Conservation (phyloP, 2,888 invertebrate species). For the Yponomeuta sedellus region DNA sequence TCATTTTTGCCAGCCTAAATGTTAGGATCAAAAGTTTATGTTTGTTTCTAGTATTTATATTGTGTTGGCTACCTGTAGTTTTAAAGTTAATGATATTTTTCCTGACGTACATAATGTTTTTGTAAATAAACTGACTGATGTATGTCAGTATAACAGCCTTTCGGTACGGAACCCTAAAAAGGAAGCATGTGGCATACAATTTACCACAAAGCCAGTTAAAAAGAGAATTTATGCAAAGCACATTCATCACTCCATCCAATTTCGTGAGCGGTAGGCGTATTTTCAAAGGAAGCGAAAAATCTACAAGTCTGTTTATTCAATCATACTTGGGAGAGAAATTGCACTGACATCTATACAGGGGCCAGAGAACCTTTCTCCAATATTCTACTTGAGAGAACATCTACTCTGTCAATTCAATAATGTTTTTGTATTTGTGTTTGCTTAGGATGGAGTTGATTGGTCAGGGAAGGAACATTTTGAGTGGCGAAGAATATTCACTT, state of each 20-base stretch:
- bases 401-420: slow-evolving; percentile 3
- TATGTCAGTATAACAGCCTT: too few relatives aligned
- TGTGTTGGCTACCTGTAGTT: too few relatives aligned
- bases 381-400: background rate
- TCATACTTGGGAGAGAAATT: background rate
- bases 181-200: background rate
- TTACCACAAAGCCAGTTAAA: slow-evolving; percentile 1
- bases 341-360: background rate
- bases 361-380: background rate
- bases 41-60: too few relatives aligned
- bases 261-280: background rate
- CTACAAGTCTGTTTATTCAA: background rate
- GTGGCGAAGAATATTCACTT: too few relatives aligned
- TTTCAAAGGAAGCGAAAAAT: background rate
- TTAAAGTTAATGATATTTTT: too few relatives aligned
- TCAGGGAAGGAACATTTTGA: too few relatives aligned
- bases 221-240: background rate
- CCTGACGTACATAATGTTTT: too few relatives aligned
- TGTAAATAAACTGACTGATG: too few relatives aligned
- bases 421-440: slow-evolving; percentile 7
- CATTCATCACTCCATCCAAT: background rate
- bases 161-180: background rate
- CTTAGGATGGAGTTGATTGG: background rate
- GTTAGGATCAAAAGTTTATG: too few relatives aligned
- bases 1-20: too few relatives aligned